These are phyloP conservation scores for Neelides sp. DNA, from an alignment of 1,140 invertebrate species.

Conservation along the genomic window DNA sequence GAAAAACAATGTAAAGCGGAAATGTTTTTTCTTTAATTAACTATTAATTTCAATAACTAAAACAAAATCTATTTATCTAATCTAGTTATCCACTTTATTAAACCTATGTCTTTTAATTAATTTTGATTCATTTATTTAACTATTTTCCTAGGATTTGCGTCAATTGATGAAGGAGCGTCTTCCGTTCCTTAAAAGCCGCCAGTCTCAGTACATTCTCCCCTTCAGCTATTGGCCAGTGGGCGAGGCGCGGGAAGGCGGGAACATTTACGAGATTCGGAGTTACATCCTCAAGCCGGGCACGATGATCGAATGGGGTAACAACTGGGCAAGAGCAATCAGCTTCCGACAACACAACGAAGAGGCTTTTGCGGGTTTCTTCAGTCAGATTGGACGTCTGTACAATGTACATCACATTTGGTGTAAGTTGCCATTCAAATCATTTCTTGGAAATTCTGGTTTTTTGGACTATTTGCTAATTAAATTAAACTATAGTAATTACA, in stretches of 20 bases:
- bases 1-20: conserved; percentile 50
- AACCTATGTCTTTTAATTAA: background rate
- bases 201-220: conserved; percentile 80
- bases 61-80: too few species aligned
- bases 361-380: conserved; percentile 90
- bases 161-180: conserved; percentile 67
- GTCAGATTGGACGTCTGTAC: conserved; percentile 87
- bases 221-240: conserved; percentile 82
- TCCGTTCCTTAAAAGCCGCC: conserved; percentile 68
- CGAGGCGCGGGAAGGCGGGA: conserved; percentile 52
- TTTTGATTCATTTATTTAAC: background rate
- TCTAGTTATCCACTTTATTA: too few species aligned
- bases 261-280: conserved; percentile 89
- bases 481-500: background rate
- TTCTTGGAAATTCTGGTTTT: too few species aligned
- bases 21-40: conserved; percentile 6
- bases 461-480: background rate
- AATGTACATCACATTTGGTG: conserved; percentile 98
- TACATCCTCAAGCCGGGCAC: conserved; percentile 84
- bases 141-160: conserved; percentile 53
- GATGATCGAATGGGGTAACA: conserved; percentile 99
- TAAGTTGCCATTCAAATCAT: too few species aligned
- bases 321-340: conserved; percentile 91
- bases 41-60: too few species aligned
- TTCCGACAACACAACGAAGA: conserved; percentile 80